A percentile compares a stretch with the other conserved stretches of the same genome.
Evolutionary conservation across 92 coral and sea anemone species (phyloP).

Genomic region (Virgularia gustaviana): DNA sequence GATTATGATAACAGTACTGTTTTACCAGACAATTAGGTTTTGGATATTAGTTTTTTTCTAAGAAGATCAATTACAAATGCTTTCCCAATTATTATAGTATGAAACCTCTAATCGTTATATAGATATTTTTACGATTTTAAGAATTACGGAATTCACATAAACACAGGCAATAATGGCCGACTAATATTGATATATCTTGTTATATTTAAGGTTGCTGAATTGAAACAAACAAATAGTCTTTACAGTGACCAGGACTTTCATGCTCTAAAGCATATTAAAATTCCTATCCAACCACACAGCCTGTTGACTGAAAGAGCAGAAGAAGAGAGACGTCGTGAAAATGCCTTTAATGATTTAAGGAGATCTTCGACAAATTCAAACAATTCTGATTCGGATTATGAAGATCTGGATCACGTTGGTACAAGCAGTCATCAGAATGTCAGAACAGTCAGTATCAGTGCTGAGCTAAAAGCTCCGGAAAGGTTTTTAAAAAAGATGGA

Average conservation of each 20-base stretch:
- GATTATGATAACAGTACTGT: too few species aligned
- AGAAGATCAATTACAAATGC: too few species aligned
- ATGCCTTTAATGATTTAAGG: constrained; percentile 51
- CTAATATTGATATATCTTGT: not conserved
- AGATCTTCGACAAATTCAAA: constrained; percentile 44
- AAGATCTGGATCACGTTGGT: constrained; percentile 41
- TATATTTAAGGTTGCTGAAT: constrained; percentile 73
- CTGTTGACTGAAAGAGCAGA: constrained; percentile 69
- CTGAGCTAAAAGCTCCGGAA: constrained; percentile 75
- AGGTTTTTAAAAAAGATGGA: constrained; percentile 91
- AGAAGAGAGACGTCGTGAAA: constrained; percentile 61
- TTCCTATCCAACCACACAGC: constrained; percentile 88
- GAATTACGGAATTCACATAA: too few species aligned
- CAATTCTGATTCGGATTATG: constrained; percentile 27
- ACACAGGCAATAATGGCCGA: not conserved
- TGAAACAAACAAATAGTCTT: constrained; percentile 77
- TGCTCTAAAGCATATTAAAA: constrained; percentile 83
- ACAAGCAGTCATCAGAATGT: constrained; percentile 50
- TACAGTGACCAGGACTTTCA: constrained; percentile 93
- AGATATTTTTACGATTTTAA: too few species aligned
- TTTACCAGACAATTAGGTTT: too few species aligned
- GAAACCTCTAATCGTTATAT: too few species aligned
- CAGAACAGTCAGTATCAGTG: constrained; percentile 88
- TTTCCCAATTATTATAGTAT: too few species aligned
- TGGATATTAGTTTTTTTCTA: too few species aligned